Evolutionary conservation across 2,113 vertebrate genomes (phyloP).

Genomic region (Phyllostomus discolor): DNA sequence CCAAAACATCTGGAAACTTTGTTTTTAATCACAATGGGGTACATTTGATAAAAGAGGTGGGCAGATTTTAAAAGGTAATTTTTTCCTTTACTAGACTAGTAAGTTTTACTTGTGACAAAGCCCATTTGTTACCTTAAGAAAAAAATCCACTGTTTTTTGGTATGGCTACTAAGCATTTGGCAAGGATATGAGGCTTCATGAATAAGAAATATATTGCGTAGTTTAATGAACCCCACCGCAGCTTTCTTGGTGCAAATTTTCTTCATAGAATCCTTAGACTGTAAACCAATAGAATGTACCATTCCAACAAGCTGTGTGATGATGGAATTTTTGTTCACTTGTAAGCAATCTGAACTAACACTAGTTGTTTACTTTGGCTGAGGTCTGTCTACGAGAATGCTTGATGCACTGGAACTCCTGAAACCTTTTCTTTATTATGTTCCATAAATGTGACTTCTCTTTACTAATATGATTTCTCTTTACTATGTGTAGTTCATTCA

Average conservation of each 20-base stretch:
- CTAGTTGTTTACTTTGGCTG: not conserved
- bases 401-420: not conserved
- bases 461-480: conserved; percentile 37
- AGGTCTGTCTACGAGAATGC: not conserved
- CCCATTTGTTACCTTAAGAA: not conserved
- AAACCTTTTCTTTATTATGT: not conserved
- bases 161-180: not conserved
- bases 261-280: not conserved
- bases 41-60: not conserved
- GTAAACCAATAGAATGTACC: not conserved
- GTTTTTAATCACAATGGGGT: not conserved
- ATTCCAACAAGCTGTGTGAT: not conserved
- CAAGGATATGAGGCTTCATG: not conserved
- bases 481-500: not conserved
- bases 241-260: not conserved
- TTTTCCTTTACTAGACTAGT: not conserved
- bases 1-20: not conserved
- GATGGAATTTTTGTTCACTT: not conserved
- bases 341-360: not conserved
- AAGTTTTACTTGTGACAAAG: conserved; percentile 3
- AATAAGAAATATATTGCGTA: not conserved
- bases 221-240: not conserved
- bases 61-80: not conserved
- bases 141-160: not conserved
- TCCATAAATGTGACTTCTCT: conserved; percentile 35